These are phyloP conservation scores for Martes martes DNA, from an alignment of 2,113 vertebrate species.

Conservation along the genomic window DNA sequence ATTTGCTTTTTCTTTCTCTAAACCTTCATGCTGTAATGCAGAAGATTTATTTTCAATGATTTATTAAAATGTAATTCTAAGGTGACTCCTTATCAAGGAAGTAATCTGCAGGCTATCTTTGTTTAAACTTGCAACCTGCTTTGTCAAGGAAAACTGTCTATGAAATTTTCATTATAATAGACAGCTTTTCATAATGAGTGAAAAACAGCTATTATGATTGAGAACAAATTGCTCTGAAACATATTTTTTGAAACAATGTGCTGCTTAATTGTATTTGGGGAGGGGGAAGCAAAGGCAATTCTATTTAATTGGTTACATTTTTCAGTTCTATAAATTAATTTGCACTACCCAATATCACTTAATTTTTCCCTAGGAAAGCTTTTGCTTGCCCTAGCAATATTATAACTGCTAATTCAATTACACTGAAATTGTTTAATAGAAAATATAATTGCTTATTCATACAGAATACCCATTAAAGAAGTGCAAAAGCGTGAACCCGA, in stretches of 20 bases:
- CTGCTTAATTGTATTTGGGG: conserved; percentile 84
- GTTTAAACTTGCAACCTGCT: conserved; percentile 85
- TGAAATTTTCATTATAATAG: conserved; percentile 87
- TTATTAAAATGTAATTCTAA: conserved; percentile 89
- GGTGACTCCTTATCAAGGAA: conserved; percentile 85
- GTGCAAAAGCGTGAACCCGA: conserved; percentile 83
- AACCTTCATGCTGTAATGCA: conserved; percentile 81
- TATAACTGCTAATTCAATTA: conserved; percentile 90
- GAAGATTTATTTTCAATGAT: conserved; percentile 89
- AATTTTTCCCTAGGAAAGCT: conserved; percentile 88
- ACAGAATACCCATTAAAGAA: conserved; percentile 88
- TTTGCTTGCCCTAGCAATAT: conserved; percentile 89
- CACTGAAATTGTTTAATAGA: conserved; percentile 89
- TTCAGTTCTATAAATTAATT: conserved; percentile 87
- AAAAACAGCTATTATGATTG: conserved; percentile 85
- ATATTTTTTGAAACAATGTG: conserved; percentile 84
- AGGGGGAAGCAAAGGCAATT: conserved; percentile 78
- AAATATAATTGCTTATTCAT: conserved; percentile 92
- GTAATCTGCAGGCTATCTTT: conserved; percentile 87
- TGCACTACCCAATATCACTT: conserved; percentile 87
- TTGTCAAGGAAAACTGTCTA: conserved; percentile 87
- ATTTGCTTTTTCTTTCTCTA: conserved; percentile 82
- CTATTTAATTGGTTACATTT: conserved; percentile 85
- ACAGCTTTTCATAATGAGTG: conserved; percentile 85
- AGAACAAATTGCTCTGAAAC: conserved; percentile 84